Base-by-base conservation (phyloP, 2,797 vertebrate species). In the Sebastes elongatus region DNA sequence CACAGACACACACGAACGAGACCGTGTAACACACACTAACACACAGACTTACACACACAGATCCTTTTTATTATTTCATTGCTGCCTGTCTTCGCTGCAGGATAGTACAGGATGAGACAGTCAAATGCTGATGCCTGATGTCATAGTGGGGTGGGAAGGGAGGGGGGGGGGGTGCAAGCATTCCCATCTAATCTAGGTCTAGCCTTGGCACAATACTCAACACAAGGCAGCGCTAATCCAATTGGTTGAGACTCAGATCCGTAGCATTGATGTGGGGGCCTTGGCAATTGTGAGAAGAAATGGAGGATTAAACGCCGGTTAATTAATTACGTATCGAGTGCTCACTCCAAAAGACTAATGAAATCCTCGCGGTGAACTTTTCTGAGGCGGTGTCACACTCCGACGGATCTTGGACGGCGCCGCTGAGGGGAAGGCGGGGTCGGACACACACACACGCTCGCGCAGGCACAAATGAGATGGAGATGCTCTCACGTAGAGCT, bases 241-340 rank as follows among this genome's bases (percentile, higher is more conserved):
- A 90, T 92, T 86, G 91, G 88, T 89, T 42, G 83, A 88, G 80
- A 77, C 75, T 76, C 80, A 68, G 89, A 94, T 90, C 79, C 62
- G 78, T 77, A 69, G 87, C 83, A 86, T 90, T 89, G 94, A 94
- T 90, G 92, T 67, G 65, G 82, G 67, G 86, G 85, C 81, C 86
- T 84, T 61, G n/a, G 88, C 83, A 76, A 94, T 92, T 90, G 92
- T 90, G 88, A 78, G 89, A 78, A 92, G 89, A 91, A 92, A 89
- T 72, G 86, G 83, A 86, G 92, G 93, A 94, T 94, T 93, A 92
- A 94, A 94, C 75, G 71, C 67, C 33, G 81, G 86, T 91, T 93
- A 93, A 94, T 95, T 94, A 94, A 95, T 94, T 91, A 90, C 82
- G 87, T 94, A 95, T 95, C 83, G 83, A 94, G 87, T 78, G 86